Evolutionary conservation across 2,797 vertebrate species (phyloP).

Genomic region (Sebastes oblongus): DNA sequence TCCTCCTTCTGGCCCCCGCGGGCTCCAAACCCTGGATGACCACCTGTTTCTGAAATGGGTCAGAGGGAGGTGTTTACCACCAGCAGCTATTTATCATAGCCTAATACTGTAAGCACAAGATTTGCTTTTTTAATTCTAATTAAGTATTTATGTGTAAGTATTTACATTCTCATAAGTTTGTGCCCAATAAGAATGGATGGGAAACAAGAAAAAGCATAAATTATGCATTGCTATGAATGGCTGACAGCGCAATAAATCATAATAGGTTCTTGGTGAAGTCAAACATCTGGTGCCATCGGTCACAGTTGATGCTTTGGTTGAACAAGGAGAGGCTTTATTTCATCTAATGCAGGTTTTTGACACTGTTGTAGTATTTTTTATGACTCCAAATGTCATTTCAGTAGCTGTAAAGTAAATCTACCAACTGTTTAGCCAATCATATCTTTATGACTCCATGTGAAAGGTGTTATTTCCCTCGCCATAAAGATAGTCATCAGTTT

Average conservation of each 20-base stretch:
- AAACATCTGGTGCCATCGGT: constrained; percentile 27
- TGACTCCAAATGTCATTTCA: neutral
- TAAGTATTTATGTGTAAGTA: constrained; percentile 1
- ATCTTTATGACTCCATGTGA: constrained; percentile 19
- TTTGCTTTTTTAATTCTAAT: neutral
- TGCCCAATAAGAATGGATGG: neutral
- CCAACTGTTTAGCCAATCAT: neutral
- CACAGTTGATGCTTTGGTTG: neutral
- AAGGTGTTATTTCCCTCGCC: neutral
- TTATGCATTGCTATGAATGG: neutral
- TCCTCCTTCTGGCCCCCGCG: constrained; percentile 5
- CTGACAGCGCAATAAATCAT: constrained; percentile 9
- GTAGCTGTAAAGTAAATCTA: neutral
- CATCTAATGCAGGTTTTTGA: neutral
- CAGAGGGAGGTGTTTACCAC: constrained; percentile 18
- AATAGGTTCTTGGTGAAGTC: neutral
- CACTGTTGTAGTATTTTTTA: constrained; percentile 6
- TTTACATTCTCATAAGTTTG: neutral
- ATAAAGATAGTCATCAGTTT: constrained; percentile 8
- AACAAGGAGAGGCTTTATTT: neutral
- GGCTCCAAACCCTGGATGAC: neutral
- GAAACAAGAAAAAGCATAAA: neutral
- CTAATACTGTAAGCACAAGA: neutral
- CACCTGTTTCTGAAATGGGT: constrained; percentile 52
- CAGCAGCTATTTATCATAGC: neutral